These are phyloP conservation scores for Anthopleura xanthogrammica DNA, from an alignment of 92 coral and sea anemone genomes.

Conservation along the genomic window DNA sequence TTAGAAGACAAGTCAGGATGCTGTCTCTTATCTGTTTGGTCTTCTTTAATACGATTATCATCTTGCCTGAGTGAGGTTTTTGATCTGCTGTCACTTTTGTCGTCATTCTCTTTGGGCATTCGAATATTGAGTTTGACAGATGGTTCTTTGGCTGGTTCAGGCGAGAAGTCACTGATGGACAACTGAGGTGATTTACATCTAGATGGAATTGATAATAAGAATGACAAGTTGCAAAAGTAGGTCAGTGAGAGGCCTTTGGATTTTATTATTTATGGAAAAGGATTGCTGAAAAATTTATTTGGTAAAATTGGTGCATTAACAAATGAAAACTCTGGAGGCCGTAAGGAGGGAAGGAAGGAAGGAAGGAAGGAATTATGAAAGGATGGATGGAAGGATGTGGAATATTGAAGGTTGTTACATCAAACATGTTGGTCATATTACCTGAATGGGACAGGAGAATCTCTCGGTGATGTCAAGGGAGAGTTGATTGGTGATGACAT, in stretches of 20 bases:
- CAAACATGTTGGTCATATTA: background rate
- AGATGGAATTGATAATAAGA: background rate
- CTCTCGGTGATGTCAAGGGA: constrained; percentile 78
- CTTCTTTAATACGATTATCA: constrained; percentile 18
- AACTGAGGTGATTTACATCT: constrained; percentile 75
- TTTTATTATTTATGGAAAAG: background rate
- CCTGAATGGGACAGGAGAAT: constrained; percentile 68
- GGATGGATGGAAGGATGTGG: too few relatives aligned
- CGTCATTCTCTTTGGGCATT: constrained; percentile 30
- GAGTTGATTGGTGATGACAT: constrained; percentile 78
- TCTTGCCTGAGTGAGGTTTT: constrained; percentile 2
- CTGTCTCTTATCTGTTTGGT: background rate
- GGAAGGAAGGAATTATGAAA: background rate
- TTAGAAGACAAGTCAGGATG: constrained; percentile 16
- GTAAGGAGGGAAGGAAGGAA: background rate
- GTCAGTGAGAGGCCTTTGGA: too few relatives aligned
- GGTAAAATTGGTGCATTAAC: too few relatives aligned
- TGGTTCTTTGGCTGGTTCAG: constrained; percentile 54
- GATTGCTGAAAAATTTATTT: background rate
- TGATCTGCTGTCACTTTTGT: constrained; percentile 5
- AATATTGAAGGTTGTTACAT: too few relatives aligned
- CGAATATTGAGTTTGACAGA: constrained; percentile 42
- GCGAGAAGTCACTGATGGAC: constrained; percentile 48
- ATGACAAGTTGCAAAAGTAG: background rate
- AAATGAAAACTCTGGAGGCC: too few relatives aligned